Evolutionary conservation across 2,797 vertebrate species (phyloP), one percentile per base, ranked within the genome.

Genomic region (Enteromius anoplus): DNA sequence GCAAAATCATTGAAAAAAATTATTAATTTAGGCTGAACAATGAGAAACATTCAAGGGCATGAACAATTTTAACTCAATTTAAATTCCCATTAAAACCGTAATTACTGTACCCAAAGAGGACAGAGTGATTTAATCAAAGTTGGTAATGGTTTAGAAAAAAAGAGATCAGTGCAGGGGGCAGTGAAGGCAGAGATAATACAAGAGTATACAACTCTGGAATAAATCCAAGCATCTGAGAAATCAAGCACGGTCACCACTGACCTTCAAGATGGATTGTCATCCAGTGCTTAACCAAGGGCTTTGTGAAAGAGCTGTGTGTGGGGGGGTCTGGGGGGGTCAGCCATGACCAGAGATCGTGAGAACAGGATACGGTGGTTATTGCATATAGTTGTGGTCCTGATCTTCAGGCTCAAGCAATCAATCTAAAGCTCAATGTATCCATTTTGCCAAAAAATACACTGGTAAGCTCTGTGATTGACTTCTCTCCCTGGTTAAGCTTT

Each of bases 1-100:
- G 34, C 14, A 7, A 75, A 60, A 62, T 32, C 51, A 45, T 42
- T 70, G 15, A 42, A 80, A 53, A 68, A 70, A 86, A 87, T 84
- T 75, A 58, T 71, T 84, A 87, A 78, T 89, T 91, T 87, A 85
- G 75, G 80, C 78, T 77, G 91, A 85, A 89, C 84, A 87, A 78
- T 80, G 81, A 75, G 84, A 89, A 85, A 42, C 53, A 71, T 85
- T 83, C 45, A 3, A 47, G 65, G 60, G 40, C 19, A 69, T 78
- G 78, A 85, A 91, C 85, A 89, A 90, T 91, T 91, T 92, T 86
- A 80, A 86, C 88, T 91, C 89, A 83, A 86, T 93, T 92, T 92
- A 85, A 82, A 87, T 89, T 88, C 82, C 85, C 88, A 91, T 91
- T 92, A 91, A 92, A 92, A 91, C 84, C 84, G 75, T 90, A 91